Conservation (phyloP, 23 tunicate species). For the Botrylloides violaceus region DNA sequence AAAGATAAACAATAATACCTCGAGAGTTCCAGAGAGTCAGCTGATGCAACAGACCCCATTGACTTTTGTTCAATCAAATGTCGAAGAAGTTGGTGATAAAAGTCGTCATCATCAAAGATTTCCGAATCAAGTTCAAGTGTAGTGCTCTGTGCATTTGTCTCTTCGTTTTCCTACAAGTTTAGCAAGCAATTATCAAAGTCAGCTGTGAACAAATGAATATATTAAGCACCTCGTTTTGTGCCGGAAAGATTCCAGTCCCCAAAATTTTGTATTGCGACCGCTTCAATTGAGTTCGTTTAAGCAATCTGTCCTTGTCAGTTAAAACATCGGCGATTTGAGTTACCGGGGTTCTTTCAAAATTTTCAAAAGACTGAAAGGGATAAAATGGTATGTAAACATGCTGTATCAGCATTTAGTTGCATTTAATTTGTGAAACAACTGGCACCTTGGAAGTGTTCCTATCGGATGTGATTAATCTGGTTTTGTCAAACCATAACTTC, state of each 20-base stretch:
- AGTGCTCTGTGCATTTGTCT: background rate
- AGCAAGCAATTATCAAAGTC: too few relatives aligned
- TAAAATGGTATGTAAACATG: background rate
- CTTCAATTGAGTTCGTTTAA: constrained; percentile 38
- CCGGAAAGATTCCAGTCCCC: constrained; percentile 5
- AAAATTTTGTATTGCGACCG: constrained; percentile 46
- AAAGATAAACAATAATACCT: too few relatives aligned
- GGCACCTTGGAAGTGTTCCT: constrained; percentile 20
- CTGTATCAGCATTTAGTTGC: too few relatives aligned
- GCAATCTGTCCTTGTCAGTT: constrained; percentile 39
- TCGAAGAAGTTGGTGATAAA: constrained; percentile 60
- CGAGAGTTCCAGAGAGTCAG: constrained; percentile 46
- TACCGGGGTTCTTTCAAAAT: constrained; percentile 60
- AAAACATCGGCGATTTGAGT: constrained; percentile 63
- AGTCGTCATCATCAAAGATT: constrained; percentile 53
- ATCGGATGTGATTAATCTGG: constrained; percentile 25
- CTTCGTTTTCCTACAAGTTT: background rate
- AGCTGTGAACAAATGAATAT: too few relatives aligned
- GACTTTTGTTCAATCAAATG: constrained; percentile 58
- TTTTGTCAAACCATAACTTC: constrained; percentile 66
- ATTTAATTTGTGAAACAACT: background rate
- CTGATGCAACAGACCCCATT: constrained; percentile 1
- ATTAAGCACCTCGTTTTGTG: background rate
- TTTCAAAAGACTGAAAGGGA: constrained; percentile 50
- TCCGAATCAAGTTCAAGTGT: constrained; percentile 26